Base-by-base conservation (phyloP, 2,797 vertebrate species). In the Synaphobranchus kaupii region DNA sequence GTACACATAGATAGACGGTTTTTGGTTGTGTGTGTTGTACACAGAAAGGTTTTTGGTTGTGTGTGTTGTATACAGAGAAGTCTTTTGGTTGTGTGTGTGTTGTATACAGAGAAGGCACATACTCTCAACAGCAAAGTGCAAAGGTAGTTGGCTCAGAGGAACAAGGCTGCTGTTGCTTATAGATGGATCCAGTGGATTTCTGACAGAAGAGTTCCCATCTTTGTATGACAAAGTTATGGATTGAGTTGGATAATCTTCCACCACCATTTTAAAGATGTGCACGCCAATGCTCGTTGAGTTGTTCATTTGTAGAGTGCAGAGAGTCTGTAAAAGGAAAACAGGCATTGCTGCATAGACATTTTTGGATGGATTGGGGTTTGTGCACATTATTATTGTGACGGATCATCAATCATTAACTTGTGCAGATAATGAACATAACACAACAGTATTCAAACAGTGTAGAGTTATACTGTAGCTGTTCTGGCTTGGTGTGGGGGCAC, bases 81-180 rank as follows among this genome's bases (percentile, higher is more conserved):
- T 2, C 5, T 10, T 10, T 52, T 52, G 50, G 50, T 52, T 52
- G 20, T 31, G 48, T 31, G 48, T 86, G 9, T 34, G 4, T 60
- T 15, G 54, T 34, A 68, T 48, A 39, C 25, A 78, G 3, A 68
- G 0, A 85, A 63, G 9, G 68, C 3, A 78, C 93, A 92, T 85
- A 96, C 95, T 89, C 81, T 95, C 89, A 47, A 96, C 0, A 0
- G 89, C 52, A 90, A 96, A 95, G 86, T 95, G 94, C 88, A 96
- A 86, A 50, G 88, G 92, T 0, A 96, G 81, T 66, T 13, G 90
- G 87, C 96, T 95, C 58, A 96, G 90, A 22, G 94, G 89, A 0
- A 86, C 0, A 0, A 84, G 10, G 22, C 39, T 6, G 28, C 28
- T 86, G 76, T 4, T 76, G n/a, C 52, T 50, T n/a, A 68, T 20